phyloP scores from a whole-genome alignment of 1,140 invertebrate species.

The Venustaconcha ellipsiformis region DNA sequence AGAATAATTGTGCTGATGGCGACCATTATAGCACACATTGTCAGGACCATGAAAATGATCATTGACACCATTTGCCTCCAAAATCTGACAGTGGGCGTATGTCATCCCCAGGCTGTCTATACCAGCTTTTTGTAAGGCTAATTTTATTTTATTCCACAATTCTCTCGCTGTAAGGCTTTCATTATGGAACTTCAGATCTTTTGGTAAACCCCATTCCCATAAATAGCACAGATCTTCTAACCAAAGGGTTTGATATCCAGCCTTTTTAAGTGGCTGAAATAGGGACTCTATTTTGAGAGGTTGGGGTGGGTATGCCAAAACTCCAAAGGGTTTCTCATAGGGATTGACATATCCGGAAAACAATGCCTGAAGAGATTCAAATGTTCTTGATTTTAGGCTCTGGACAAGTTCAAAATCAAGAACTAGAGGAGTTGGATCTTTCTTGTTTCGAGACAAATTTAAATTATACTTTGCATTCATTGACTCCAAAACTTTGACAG shows the following conservation, averaged over 20 bases:
- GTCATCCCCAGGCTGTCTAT: slow-evolving; percentile 51
- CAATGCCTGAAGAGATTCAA: slow-evolving; percentile 56
- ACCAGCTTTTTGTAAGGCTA: slow-evolving; percentile 29
- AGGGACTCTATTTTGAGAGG: slow-evolving; percentile 49
- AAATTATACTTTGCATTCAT: slow-evolving; percentile 8
- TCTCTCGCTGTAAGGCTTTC: slow-evolving; percentile 33
- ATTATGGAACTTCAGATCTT: slow-evolving; percentile 59
- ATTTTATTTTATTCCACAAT: slow-evolving; percentile 39
- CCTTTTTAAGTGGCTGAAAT: slow-evolving; percentile 43
- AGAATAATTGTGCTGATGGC: slow-evolving; percentile 62
- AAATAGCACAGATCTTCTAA: slow-evolving; percentile 64
- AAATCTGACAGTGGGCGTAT: slow-evolving; percentile 59
- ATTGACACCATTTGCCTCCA: slow-evolving; percentile 47
- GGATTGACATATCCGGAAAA: slow-evolving; percentile 51
- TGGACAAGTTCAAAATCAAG: slow-evolving; percentile 64
- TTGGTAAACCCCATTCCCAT: slow-evolving; percentile 66
- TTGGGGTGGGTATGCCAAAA: slow-evolving; percentile 47
- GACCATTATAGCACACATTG: slow-evolving; percentile 61
- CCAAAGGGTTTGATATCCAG: slow-evolving; percentile 60
- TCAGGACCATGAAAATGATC: slow-evolving; percentile 63
- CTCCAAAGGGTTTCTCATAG: slow-evolving; percentile 55
- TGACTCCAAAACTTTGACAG: slow-evolving; percentile 39
- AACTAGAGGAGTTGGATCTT: slow-evolving; percentile 22
- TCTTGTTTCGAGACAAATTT: background rate
- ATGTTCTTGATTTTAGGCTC: slow-evolving; percentile 60